Evolutionary conservation across 2,797 vertebrate genomes (phyloP).

Genomic region (Cyprinella venusta): DNA sequence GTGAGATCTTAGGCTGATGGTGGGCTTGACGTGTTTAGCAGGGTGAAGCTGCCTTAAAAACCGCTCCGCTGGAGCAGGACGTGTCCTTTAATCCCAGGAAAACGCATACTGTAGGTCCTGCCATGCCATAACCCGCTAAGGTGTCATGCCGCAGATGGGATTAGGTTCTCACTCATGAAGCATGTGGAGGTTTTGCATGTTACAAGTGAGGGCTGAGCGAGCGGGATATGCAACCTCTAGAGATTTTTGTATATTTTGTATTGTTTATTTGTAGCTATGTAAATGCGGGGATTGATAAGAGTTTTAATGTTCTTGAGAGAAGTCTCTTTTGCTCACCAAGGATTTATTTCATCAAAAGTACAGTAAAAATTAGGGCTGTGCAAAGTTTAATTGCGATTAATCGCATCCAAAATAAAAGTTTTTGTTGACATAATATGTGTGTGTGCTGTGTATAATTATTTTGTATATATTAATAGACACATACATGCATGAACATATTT

Average conservation of each 20-base stretch:
- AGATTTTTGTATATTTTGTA: neutral
- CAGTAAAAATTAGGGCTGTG: too few relatives aligned
- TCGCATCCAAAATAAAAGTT: too few relatives aligned
- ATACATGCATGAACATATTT: too few relatives aligned
- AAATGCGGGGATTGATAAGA: neutral
- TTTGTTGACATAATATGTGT: too few relatives aligned
- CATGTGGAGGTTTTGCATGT: neutral
- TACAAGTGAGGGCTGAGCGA: neutral
- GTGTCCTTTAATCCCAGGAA: constrained; percentile 1
- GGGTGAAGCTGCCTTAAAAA: constrained; percentile 21
- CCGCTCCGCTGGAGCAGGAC: constrained; percentile 10
- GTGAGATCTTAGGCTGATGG: neutral
- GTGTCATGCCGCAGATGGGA: constrained; percentile 7
- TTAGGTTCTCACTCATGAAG: constrained; percentile 14
- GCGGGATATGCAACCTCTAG: neutral
- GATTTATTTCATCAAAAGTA: neutral
- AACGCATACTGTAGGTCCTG: neutral
- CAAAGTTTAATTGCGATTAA: too few relatives aligned
- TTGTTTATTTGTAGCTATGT: neutral
- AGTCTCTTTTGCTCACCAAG: neutral
- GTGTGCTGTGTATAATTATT: too few relatives aligned
- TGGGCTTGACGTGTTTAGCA: constrained; percentile 17
- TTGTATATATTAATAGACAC: too few relatives aligned
- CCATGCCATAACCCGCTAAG: neutral
- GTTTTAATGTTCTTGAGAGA: neutral